Evolutionary conservation across 92 coral and sea anemone genomes (phyloP).

Genomic region (Epizoanthus scotinus): DNA sequence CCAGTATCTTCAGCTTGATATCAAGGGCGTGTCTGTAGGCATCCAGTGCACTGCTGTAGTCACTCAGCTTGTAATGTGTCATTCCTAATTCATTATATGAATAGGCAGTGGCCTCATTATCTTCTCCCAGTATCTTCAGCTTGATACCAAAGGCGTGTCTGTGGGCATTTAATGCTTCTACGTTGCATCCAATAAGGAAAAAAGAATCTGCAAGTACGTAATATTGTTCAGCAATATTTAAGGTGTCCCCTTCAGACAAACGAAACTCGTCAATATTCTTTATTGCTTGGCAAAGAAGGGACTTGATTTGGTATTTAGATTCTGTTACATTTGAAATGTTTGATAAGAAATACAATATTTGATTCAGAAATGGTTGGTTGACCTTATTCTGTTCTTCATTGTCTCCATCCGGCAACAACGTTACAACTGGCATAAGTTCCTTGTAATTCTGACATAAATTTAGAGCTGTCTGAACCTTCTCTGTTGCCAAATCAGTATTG

Average conservation of each 20-base stretch:
- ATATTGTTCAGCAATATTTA: neutral
- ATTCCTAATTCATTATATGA: neutral
- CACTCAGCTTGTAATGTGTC: neutral
- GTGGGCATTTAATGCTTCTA: slow-evolving; percentile 1
- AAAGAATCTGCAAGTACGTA: neutral
- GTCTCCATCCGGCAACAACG: neutral
- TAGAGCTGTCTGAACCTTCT: too few species aligned
- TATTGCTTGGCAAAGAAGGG: neutral
- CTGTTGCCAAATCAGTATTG: neutral
- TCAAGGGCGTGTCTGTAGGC: slow-evolving; percentile 6
- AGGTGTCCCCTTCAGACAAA: neutral
- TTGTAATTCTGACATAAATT: neutral
- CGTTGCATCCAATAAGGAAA: neutral
- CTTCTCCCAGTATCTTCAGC: neutral
- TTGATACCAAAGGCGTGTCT: too few species aligned
- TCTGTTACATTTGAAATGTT: neutral
- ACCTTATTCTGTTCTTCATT: neutral
- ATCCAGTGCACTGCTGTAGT: neutral
- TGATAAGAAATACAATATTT: neutral
- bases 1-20: neutral
- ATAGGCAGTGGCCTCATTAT: neutral
- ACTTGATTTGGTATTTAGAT: neutral
- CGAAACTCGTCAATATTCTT: neutral
- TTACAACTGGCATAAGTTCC: neutral
- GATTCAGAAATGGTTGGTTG: neutral